Percentiles rank a stretch among this genome's conserved stretches.
Conservation (phyloP, 2,888 invertebrate genomes). For the Criorhina ranunculi region DNA sequence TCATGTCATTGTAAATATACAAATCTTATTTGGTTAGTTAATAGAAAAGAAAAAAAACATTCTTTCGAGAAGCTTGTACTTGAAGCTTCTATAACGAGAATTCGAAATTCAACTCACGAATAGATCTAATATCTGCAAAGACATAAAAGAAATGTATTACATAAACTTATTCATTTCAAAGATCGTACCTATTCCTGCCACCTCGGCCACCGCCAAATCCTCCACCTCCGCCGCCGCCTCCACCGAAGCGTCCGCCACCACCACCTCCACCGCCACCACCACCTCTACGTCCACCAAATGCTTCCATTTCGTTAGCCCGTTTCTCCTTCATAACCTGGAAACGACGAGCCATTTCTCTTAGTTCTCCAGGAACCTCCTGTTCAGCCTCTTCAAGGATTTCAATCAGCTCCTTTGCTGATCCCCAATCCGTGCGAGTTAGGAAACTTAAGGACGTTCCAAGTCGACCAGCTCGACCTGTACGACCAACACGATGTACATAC, state of each 20-base stretch:
- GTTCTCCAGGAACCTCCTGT: slow-evolving; percentile 92
- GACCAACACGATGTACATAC: slow-evolving; percentile 95
- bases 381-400: slow-evolving; percentile 94
- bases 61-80: slow-evolving; percentile 5
- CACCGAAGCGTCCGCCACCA: slow-evolving; percentile 63
- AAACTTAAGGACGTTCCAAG: slow-evolving; percentile 93
- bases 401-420: slow-evolving; percentile 92
- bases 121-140: slow-evolving; percentile 39
- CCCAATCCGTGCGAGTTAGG: slow-evolving; percentile 93
- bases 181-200: slow-evolving; percentile 45
- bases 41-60: slow-evolving; percentile 17
- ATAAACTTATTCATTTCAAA: not conserved
- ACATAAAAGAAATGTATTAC: not conserved
- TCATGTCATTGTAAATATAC: not conserved
- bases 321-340: slow-evolving; percentile 89
- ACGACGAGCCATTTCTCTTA: slow-evolving; percentile 91
- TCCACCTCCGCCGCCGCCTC: slow-evolving; percentile 40
- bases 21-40: slow-evolving; percentile 1
- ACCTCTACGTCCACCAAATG: slow-evolving; percentile 80
- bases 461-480: slow-evolving; percentile 96
- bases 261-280: slow-evolving; percentile 69
- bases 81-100: not conserved
- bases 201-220: slow-evolving; percentile 49
- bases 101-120: not conserved
- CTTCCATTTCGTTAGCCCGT: slow-evolving; percentile 85